These are phyloP conservation scores for Rhinichthys osculus DNA, from an alignment of 2,797 vertebrate species.

Conservation along the genomic window DNA sequence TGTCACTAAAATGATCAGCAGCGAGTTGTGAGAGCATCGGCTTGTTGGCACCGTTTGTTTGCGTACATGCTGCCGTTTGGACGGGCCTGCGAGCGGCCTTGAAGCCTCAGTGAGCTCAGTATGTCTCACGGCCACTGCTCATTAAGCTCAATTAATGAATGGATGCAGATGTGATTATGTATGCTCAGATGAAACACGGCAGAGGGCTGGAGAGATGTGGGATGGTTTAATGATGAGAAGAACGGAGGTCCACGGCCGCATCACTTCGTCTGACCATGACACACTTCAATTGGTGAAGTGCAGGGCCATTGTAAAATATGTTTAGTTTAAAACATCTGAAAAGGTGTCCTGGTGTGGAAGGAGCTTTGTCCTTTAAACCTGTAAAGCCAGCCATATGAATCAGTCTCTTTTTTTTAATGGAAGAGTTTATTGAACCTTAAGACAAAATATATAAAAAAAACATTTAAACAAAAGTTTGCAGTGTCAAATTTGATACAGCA, in stretches of 20 bases:
- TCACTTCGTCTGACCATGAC: slow-evolving; percentile 6
- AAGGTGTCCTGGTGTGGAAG: not conserved
- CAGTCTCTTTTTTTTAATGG: not conserved
- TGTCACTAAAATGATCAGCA: slow-evolving; percentile 32
- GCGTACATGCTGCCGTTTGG: not conserved
- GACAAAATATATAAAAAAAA: not conserved
- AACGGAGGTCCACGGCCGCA: not conserved
- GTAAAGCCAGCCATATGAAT: not conserved
- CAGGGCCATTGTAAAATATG: not conserved
- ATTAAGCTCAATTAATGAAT: slow-evolving; percentile 20
- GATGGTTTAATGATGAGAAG: slow-evolving; percentile 13
- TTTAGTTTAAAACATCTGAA: slow-evolving; percentile 5
- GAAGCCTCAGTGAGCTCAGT: slow-evolving; percentile 3
- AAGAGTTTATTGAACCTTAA: not conserved
- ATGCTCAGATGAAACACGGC: slow-evolving; percentile 9
- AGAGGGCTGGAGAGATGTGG: slow-evolving; percentile 1
- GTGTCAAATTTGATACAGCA: no score
- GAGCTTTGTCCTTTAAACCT: not conserved
- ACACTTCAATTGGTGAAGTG: not conserved
- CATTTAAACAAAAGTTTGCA: not conserved
- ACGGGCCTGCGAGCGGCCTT: slow-evolving; percentile 3
- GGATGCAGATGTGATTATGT: slow-evolving; percentile 34
- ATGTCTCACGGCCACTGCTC: slow-evolving; percentile 30
- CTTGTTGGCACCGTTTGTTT: not conserved
- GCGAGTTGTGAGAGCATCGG: not conserved